Evolutionary conservation across 2,888 invertebrate genomes (phyloP).

Genomic region (Malthinus flaveolus): DNA sequence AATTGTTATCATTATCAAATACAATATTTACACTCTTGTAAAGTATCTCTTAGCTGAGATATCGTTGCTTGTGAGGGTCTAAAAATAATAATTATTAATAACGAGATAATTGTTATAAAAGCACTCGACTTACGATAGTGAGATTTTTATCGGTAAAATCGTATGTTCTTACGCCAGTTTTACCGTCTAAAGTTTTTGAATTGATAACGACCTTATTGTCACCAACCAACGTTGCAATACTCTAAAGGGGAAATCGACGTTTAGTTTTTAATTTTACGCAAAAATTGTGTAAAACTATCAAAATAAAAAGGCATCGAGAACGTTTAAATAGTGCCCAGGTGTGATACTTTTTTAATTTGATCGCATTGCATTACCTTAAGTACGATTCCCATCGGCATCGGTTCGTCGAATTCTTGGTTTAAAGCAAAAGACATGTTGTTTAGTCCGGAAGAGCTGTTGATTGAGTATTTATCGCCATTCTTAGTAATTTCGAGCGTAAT

Average conservation of each 20-base stretch:
- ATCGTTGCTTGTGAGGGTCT: not conserved
- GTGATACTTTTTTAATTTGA: not conserved
- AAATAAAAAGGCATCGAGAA: too few relatives aligned
- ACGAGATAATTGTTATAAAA: not conserved
- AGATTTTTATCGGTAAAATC: slow-evolving; percentile 27
- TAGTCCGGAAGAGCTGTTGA: slow-evolving; percentile 24
- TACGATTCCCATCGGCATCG: slow-evolving; percentile 22
- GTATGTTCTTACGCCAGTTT: slow-evolving; percentile 24
- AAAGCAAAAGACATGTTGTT: slow-evolving; percentile 26
- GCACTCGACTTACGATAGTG: slow-evolving; percentile 22
- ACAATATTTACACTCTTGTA: not conserved
- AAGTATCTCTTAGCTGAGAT: not conserved
- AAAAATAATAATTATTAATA: not conserved
- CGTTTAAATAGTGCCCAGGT: too few relatives aligned
- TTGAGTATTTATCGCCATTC: slow-evolving; percentile 33
- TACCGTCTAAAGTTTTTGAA: slow-evolving; percentile 24
- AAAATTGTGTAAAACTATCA: too few relatives aligned
- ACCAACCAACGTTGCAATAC: slow-evolving; percentile 25
- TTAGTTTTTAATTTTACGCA: not conserved
- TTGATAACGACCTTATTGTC: slow-evolving; percentile 22
- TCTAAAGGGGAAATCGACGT: slow-evolving; percentile 21
- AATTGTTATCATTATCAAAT: not conserved
- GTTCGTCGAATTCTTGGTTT: slow-evolving; percentile 34
- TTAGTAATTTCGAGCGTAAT: slow-evolving; percentile 27
- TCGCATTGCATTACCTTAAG: slow-evolving; percentile 24